These are phyloP conservation scores for Pseudorhiza aurosa DNA, from an alignment of 30 jellyfish, hydroid and myxozoan genomes.

Conservation along the genomic window DNA sequence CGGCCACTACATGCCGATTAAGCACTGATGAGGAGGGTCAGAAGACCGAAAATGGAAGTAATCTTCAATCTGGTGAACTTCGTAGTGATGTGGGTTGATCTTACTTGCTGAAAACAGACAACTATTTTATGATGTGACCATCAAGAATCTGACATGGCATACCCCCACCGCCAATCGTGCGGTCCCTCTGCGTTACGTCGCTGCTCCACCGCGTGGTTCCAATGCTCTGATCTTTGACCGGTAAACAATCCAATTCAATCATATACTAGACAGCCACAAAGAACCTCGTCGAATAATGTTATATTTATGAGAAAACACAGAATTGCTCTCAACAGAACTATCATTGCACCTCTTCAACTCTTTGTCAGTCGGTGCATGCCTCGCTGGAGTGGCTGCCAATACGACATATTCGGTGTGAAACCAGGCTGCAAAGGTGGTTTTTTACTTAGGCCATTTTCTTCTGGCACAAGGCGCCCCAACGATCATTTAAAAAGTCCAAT, in stretches of 20 bases:
- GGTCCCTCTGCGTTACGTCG: neutral
- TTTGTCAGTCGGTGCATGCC: neutral
- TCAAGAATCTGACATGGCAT: too few species aligned
- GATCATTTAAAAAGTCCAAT: neutral
- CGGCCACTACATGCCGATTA: too few species aligned
- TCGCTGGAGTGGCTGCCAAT: neutral
- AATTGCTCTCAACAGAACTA: neutral
- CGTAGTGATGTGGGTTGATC: too few species aligned
- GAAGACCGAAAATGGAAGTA: too few species aligned
- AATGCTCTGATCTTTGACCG: conserved; percentile 41
- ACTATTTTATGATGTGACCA: too few species aligned
- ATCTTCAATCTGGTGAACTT: too few species aligned
- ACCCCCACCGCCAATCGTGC: neutral
- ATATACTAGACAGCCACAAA: neutral
- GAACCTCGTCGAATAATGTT: neutral
- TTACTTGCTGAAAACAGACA: too few species aligned
- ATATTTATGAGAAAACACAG: neutral
- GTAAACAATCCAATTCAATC: conserved; percentile 43
- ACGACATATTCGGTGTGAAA: neutral
- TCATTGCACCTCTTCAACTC: neutral
- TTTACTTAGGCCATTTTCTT: neutral
- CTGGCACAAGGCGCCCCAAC: neutral
- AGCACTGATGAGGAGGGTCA: too few species aligned
- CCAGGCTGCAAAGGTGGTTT: neutral
- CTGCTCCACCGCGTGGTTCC: conserved; percentile 4